These are phyloP conservation scores for Sceloporus tristichus DNA, from an alignment of 2,113 vertebrate genomes.

Conservation along the genomic window DNA sequence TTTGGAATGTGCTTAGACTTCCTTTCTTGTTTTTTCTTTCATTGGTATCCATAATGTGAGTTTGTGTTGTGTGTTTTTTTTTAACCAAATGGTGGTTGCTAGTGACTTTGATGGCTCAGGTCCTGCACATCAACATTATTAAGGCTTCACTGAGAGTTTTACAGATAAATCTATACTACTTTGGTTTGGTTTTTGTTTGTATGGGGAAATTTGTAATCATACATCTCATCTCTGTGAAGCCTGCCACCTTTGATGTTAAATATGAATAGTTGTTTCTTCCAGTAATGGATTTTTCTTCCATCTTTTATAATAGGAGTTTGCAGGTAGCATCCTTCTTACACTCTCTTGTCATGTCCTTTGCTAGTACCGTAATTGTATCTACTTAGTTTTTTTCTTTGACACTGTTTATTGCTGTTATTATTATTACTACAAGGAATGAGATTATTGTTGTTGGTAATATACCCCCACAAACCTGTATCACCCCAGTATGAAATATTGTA, in stretches of 20 bases:
- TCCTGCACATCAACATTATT: background rate
- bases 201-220: background rate
- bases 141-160: background rate
- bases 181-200: background rate
- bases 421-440: background rate
- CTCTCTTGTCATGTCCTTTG: background rate
- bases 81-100: background rate
- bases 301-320: background rate
- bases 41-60: background rate
- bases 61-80: background rate
- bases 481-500: background rate
- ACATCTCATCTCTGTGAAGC: background rate
- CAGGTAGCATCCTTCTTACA: background rate
- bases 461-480: background rate
- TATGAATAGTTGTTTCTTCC: constrained; percentile 12
- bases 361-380: background rate
- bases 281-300: background rate
- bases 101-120: background rate
- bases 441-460: background rate
- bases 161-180: background rate
- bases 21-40: background rate
- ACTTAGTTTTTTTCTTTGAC: background rate
- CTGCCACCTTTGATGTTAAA: constrained; percentile 10
- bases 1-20: background rate
- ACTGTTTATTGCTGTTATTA: background rate